Percentiles rank a stretch among this genome's conserved stretches.
These are phyloP conservation scores for Rhinogobius similis DNA, from an alignment of 2,113 vertebrate species.

Conservation along the genomic window DNA sequence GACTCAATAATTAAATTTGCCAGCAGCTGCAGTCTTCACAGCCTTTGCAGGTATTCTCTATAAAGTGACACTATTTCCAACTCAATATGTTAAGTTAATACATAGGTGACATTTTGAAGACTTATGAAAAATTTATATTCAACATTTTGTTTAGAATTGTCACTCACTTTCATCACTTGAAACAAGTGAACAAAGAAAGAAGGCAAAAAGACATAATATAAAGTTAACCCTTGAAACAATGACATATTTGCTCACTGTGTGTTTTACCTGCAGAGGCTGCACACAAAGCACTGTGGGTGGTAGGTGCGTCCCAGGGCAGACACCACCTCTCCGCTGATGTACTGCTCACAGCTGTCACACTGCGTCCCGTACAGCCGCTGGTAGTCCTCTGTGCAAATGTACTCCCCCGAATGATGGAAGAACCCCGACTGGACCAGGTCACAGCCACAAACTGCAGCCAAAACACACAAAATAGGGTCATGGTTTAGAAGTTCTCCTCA, in stretches of 20 bases:
- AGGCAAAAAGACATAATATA: too few relatives aligned
- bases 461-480: not conserved
- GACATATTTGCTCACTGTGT: too few relatives aligned
- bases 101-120: too few relatives aligned
- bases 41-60: not conserved
- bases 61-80: not conserved
- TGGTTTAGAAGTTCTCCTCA: not conserved
- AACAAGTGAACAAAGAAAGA: too few relatives aligned
- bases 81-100: too few relatives aligned
- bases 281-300: slow-evolving; percentile 96
- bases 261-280: slow-evolving; percentile 91
- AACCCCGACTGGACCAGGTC: slow-evolving; percentile 93
- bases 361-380: slow-evolving; percentile 94
- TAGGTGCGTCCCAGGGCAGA: slow-evolving; percentile 95
- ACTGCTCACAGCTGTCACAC: slow-evolving; percentile 94
- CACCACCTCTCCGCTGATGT: slow-evolving; percentile 96
- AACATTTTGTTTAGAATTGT: too few relatives aligned
- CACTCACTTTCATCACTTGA: too few relatives aligned
- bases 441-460: slow-evolving; percentile 86
- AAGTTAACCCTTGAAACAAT: too few relatives aligned
- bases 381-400: slow-evolving; percentile 97
- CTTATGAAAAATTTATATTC: too few relatives aligned
- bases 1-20: too few relatives aligned
- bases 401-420: slow-evolving; percentile 98
- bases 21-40: too few relatives aligned